Evolutionary conservation across 2,888 invertebrate species (phyloP), one percentile per base, ranked within the genome.

Genomic region (Athrips mouffetella): DNA sequence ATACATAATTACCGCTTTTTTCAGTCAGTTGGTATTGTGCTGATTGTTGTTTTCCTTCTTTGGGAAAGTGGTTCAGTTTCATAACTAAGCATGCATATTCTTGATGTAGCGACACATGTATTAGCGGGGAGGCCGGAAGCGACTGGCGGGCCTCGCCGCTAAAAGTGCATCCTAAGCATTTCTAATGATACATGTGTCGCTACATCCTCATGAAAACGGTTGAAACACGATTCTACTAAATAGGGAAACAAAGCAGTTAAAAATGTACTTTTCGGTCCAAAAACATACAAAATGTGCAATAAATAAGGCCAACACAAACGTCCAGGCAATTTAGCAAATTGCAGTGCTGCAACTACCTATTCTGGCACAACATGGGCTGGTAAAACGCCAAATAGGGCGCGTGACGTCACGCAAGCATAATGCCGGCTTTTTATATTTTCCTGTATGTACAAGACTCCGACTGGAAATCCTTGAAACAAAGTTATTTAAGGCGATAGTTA

Each of bases 301-400:
- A 33, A 35, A 35, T 35, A 20, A 35, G 20, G 35, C 10, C 35
- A 18, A 35, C n/a, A 15, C 16, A 31, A 15, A 15, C 31, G 7
- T 31, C 31, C 18, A 37, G 5, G 25, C 15, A 40, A 40, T 40
- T 40, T 25, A 25, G 7, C 16, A 40, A 40, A 40, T 40, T 40
- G 40, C 40, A 40, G 25, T 37, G 25, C 40, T 25, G 25, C 40
- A 40, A 40, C 15, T 40, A 25, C 40, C 40, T 40, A 15, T 40
- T 40, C 11, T 40, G 40, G 40, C 40, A 40, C 40, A 25, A 25
- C 25, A n/a, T n/a, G 1, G 25, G 18, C 15, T 42, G 42, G 42
- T 42, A 16, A 29, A 10, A 15, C 10, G 42, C 42, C 42, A 42
- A 42, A 42, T 42, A 42, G 42, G 42, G 42, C 42, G 16, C 27